Base-by-base conservation (phyloP, 2,888 invertebrate genomes). In the Shargacucullia verbasci region DNA sequence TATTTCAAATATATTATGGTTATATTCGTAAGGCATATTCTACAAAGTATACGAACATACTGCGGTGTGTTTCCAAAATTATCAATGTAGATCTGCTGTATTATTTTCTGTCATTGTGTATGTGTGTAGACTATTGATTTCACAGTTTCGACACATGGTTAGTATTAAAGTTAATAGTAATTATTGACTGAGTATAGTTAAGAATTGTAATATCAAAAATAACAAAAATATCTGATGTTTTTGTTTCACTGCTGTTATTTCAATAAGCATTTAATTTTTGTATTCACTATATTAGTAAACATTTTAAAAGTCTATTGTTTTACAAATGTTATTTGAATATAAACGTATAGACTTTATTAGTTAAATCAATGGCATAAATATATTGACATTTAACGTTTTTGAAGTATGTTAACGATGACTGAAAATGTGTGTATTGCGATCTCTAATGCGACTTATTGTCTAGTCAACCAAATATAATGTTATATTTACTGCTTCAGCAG, bases 181-280 rank as follows among this genome's bases (percentile, higher is more conserved):
- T 85, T 86, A 86, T 86, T 87, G 92, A 92, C 92, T 92, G 92
- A 92, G 81, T 90, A 90, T 91, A 88, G 86, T 82, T 91, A 91
- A 91, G 91, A 85, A 79, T 81, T 73, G 73, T 80, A 85, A 72
- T 71, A 66, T 71, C 75, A 74, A 77, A 76, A 68, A 37, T 47
- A 82, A 85, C 75, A 78, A 82, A 80, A 82, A 80, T 77, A 81
- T 82, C 76, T 61, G 72, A 78, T 66, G 74, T 59, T 78, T 73
- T 78, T 75, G 68, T 79, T 81, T 84, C 79, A 78, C 81, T 81
- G 78, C 84, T 86, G 89, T 87, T 89, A 85, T 82, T 89, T 85
- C 77, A 81, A 84, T 84, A 83, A 87, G 92, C 92, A 92, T 92
- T 92, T 92, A 92, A 89, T 89, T 88, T 87, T 84, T 83, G 78